Evolutionary conservation across 2,113 vertebrate species (phyloP), one percentile per base, ranked within the genome.

Genomic region (Mustela nigripes): DNA sequence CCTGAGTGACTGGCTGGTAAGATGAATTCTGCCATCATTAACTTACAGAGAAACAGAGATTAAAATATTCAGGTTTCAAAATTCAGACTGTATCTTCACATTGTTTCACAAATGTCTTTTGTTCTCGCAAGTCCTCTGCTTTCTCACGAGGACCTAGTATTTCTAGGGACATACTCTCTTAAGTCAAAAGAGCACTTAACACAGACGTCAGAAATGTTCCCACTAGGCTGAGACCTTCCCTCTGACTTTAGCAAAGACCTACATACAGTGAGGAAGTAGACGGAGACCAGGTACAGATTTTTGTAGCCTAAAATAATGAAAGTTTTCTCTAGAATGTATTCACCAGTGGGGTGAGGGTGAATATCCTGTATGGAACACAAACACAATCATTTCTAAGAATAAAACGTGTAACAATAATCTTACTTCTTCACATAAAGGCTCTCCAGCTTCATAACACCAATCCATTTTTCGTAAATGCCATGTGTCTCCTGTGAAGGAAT

Each of bases 391-490:
- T 9, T 0, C 15, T 36, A 76, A 86, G 74, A 89, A 21, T 19
- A 4, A 62, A 97, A 53, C 1, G 0, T 19, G 62, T 11, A 90
- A 12, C 39, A 73, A 71, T 36, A 11, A 26, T 53, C 94, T 97
- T 97, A 99, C 99, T 98, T 99, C 99, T 58, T 99, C 99, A 97
- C 97, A 98, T 28, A 99, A 98, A 42, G 99, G 98, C 62, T 99
- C 99, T 65, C 99, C 99, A 28, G 99, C 98, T 97, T 99, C 99
- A 89, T 99, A 99, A 96, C 99, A 99, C 99, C 99, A 99, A 87
- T 99, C 99, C 33, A 99, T 98, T 97, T 98, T 99, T 85, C 99
- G 99, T 89, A 99, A 98, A 97, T 99, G 99, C 99, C 99, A 99
- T 2, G 0, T 88, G 33, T 98, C 98, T 95, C 98, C 99, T 99